Base-by-base conservation (phyloP, 2,888 invertebrate genomes). In the Poecilobothrus nobilitatus region DNA sequence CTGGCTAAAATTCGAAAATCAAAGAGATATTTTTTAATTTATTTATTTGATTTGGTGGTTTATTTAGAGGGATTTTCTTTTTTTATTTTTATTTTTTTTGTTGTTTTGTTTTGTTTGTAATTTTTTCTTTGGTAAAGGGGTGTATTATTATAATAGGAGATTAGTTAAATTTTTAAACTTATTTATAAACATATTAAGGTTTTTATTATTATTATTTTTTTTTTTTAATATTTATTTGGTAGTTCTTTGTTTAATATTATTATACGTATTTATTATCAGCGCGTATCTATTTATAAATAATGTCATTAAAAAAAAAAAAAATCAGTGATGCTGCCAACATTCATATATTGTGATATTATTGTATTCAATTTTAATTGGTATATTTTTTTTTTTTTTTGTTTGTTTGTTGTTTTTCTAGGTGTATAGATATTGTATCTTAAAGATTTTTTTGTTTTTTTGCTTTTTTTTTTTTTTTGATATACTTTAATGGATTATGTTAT, bases 141-240 rank as follows among this genome's bases (percentile, higher is more conserved):
- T 53, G 53, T 53, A 18, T 53, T 53, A 53, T 53, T 53, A 53
- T 53, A 53, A 53, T 18, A 18, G 53, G 18, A 53, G 53, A 53
- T 53, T 53, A 53, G 53, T 53, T 53, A 53, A 53, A 53, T 53
- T 27, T 27, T 53, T 53, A 53, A 53, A 53, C 18, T 53, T 53
- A 53, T 53, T 53, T 53, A 53, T 53, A 41, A 27, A 27, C 27
- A 27, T 27, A 27, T 27, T 27, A 27, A 27, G 27, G 27, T 27
- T 27, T 27, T 27, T n/a, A n/a, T n/a, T n/a, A n/a, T n/a, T n/a
- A n/a, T n/a, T n/a, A n/a, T n/a, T n/a, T 27, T 27, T 27, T 27
- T 27, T 27, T 27, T 27, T 27, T 27, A 27, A 27, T 27, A 7
- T 53, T 53, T 53, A 53, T 53, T 53, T 53, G 53, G 15, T 53